Evolutionary conservation across 2,888 invertebrate species (phyloP).

Genomic region (Tenthredo livida): DNA sequence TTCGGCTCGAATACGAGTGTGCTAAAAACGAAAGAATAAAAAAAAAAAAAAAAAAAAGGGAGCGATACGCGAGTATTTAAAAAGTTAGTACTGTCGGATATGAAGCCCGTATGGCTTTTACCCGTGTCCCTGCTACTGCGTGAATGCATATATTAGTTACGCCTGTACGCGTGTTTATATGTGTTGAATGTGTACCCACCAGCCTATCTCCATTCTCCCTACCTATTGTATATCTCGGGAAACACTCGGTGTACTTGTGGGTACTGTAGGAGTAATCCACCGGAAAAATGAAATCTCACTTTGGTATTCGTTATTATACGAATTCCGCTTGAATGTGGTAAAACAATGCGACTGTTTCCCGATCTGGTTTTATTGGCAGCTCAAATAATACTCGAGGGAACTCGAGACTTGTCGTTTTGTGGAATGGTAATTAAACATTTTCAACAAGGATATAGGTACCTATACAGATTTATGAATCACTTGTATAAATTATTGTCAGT

Average conservation of each 20-base stretch:
- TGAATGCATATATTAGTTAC: constrained; percentile 7
- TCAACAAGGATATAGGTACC: neutral
- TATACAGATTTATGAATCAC: neutral
- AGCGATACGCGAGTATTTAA: constrained; percentile 38
- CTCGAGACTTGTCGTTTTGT: neutral
- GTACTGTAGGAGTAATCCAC: neutral
- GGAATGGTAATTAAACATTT: constrained; percentile 5
- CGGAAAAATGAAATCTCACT: constrained; percentile 1
- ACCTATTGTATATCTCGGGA: constrained; percentile 44
- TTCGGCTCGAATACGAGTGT: constrained; percentile 18
- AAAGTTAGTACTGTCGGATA: constrained; percentile 36
- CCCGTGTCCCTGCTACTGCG: neutral
- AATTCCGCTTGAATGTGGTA: neutral
- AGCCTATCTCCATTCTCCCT: neutral
- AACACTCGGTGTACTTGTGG: constrained; percentile 41
- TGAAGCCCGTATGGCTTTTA: constrained; percentile 46
- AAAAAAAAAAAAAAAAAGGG: neutral
- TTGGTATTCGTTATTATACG: constrained; percentile 5
- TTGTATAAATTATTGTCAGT: neutral
- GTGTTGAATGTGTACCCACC: neutral
- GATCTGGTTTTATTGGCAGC: constrained; percentile 15
- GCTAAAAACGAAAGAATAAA: neutral
- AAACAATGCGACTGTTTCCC: constrained; percentile 13
- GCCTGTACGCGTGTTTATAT: neutral
- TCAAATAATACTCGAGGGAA: constrained; percentile 8